These are phyloP conservation scores for Drosophila kohkoa DNA, from an alignment of 1,140 invertebrate genomes.

Conservation along the genomic window DNA sequence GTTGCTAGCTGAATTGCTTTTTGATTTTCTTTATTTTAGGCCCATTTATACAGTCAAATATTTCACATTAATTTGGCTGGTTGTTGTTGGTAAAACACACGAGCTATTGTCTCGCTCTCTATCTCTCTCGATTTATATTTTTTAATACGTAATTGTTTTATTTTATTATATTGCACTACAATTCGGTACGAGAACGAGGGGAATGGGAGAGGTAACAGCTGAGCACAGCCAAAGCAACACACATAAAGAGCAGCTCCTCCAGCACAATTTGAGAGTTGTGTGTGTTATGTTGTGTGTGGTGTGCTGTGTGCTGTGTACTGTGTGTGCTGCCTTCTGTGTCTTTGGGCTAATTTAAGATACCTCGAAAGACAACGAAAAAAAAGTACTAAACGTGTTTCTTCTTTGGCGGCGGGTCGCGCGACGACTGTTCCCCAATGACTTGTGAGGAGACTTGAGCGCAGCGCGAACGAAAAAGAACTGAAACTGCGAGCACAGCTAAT, in stretches of 20 bases:
- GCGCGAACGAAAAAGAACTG: constrained; percentile 71
- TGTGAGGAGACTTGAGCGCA: constrained; percentile 48
- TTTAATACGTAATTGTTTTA: constrained; percentile 48
- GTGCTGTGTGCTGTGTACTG: neutral
- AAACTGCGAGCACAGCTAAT: constrained; percentile 46
- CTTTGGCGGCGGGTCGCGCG: constrained; percentile 49
- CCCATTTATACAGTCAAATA: constrained; percentile 28
- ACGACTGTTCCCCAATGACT: constrained; percentile 34
- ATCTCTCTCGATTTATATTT: neutral
- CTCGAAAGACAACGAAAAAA: constrained; percentile 10
- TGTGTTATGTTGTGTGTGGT: too few relatives aligned
- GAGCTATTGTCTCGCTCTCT: neutral
- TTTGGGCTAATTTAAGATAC: constrained; percentile 34
- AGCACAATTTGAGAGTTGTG: constrained; percentile 10
- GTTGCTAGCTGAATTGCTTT: constrained; percentile 9
- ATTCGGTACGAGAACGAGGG: neutral
- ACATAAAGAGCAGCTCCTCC: constrained; percentile 13
- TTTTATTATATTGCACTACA: constrained; percentile 7
- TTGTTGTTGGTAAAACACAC: constrained; percentile 11
- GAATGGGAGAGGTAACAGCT: constrained; percentile 6
- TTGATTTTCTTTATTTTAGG: constrained; percentile 38
- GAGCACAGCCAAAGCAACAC: constrained; percentile 6
- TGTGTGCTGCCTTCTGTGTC: constrained; percentile 1
- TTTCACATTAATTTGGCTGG: constrained; percentile 26
- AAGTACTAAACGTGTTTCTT: constrained; percentile 47